A percentile compares a stretch with the other conserved stretches of the same genome.
These are phyloP conservation scores for Megaptera novaeangliae DNA, from an alignment of 2,113 vertebrate species.

Conservation along the genomic window DNA sequence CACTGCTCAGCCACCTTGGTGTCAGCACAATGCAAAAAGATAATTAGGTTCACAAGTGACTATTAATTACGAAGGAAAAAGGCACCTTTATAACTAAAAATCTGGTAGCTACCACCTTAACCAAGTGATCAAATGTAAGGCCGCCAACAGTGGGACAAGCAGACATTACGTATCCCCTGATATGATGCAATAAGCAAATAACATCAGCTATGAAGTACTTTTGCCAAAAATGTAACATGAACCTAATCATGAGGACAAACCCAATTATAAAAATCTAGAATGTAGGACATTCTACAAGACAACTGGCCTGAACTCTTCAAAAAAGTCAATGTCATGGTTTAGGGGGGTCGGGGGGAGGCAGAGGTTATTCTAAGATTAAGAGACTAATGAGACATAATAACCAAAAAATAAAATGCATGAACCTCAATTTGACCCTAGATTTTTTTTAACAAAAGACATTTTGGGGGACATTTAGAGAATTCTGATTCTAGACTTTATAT, in stretches of 20 bases:
- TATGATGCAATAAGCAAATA: neutral
- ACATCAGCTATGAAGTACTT: neutral
- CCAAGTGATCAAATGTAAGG: neutral
- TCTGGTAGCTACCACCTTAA: neutral
- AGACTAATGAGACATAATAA: neutral
- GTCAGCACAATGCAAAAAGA: neutral
- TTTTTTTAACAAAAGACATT: neutral
- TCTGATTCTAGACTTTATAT: neutral
- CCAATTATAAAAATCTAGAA: neutral
- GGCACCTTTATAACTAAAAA: neutral
- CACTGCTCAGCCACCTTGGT: neutral
- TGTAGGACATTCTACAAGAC: neutral
- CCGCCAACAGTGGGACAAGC: neutral
- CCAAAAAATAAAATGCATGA: neutral
- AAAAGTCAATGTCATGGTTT: neutral
- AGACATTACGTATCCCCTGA: neutral
- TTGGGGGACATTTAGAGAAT: neutral
- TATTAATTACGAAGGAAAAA: neutral
- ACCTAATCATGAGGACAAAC: neutral
- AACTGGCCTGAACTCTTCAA: neutral
- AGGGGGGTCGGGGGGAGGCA: neutral
- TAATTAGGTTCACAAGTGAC: neutral
- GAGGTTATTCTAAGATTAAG: neutral
- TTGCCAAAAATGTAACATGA: neutral
- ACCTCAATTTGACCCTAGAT: neutral